Evolutionary conservation across 2,888 invertebrate genomes (phyloP), one percentile per base, ranked within the genome.

Genomic region (Lucinisca nassula): DNA sequence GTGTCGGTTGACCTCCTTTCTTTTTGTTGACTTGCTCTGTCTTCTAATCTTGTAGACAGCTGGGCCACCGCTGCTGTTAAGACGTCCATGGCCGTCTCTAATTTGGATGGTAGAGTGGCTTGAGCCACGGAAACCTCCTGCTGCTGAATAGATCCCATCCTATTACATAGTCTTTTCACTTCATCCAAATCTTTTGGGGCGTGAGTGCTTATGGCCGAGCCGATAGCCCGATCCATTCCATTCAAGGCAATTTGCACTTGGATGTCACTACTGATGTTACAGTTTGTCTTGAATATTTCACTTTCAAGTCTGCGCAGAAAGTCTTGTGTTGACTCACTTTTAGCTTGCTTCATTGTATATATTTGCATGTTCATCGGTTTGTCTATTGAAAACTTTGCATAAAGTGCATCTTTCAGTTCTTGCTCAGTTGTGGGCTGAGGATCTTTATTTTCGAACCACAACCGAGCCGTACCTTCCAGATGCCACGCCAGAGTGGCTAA

Each of bases 221-320:
- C 73, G 17, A 79, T 74, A 32, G 73, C 24, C 58, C 73, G 51
- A 14, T 78, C 45, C 51, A 79, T 55, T 0, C 84, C 84, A 24
- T 84, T 79, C 24, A 84, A 37, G 17, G 84, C 75, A 24, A 84
- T 79, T 40, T 84, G 79, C 4, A 79, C 75, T 74, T 79, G 79
- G 2, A 84, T 30, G 30, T 70, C 55, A 24, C 74, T 74, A 61
- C n/a, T 32, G 12, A 78, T 58, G n/a, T 17, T 58, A 72, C 2
- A 21, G 0, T n/a, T 32, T 0, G 32, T 74, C 35, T 84, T 84
- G 32, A 67, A 76, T 27, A 49, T 74, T 35, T 82, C 82, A 32
- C n/a, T n/a, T 14, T 82, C 76, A n/a, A 75, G n/a, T 1, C 76
- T 27, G 14, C n/a, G 12, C 21, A 40, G 40, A 30, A 40, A 40